Conservation (phyloP, 2,797 vertebrate species). For the Siniperca obscura region DNA sequence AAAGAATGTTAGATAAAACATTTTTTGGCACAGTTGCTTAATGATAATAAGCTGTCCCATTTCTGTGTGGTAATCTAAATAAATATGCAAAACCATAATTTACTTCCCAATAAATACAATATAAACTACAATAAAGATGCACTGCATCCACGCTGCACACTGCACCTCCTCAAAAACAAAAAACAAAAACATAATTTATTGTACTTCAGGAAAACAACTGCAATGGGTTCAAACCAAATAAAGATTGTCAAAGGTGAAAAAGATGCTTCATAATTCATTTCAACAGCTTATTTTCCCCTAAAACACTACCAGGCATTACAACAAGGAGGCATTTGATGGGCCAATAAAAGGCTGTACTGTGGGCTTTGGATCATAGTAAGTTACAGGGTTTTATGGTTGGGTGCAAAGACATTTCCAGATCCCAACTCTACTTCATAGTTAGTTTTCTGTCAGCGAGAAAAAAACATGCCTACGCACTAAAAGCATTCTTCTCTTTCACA, state of each 20-base stretch:
- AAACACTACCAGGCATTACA: slow-evolving; percentile 71
- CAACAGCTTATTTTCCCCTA: slow-evolving; percentile 64
- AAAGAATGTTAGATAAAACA: slow-evolving; percentile 84
- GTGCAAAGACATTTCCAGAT: slow-evolving; percentile 58
- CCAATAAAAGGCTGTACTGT: slow-evolving; percentile 69
- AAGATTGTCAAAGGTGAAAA: slow-evolving; percentile 62
- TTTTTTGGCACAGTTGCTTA: slow-evolving; percentile 89
- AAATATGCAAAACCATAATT: slow-evolving; percentile 89
- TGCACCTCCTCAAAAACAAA: slow-evolving; percentile 70
- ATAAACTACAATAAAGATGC: slow-evolving; percentile 87
- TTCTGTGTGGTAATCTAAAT: slow-evolving; percentile 86
- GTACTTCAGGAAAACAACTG: slow-evolving; percentile 77
- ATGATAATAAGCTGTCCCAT: slow-evolving; percentile 85
- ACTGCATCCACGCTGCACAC: slow-evolving; percentile 83
- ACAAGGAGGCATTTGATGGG: slow-evolving; percentile 70
- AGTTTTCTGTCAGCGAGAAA: slow-evolving; percentile 26
- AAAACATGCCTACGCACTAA: slow-evolving; percentile 47
- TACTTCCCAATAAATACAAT: slow-evolving; percentile 89
- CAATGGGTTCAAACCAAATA: slow-evolving; percentile 69
- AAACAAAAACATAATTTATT: slow-evolving; percentile 65
- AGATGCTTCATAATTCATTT: slow-evolving; percentile 69
- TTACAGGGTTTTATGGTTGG: slow-evolving; percentile 51
- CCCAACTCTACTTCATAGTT: slow-evolving; percentile 52
- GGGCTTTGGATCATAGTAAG: slow-evolving; percentile 52
- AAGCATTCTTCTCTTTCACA: slow-evolving; percentile 56